Base-by-base conservation (phyloP, 2,888 invertebrate species). In the Elaeidobius kamerunicus region DNA sequence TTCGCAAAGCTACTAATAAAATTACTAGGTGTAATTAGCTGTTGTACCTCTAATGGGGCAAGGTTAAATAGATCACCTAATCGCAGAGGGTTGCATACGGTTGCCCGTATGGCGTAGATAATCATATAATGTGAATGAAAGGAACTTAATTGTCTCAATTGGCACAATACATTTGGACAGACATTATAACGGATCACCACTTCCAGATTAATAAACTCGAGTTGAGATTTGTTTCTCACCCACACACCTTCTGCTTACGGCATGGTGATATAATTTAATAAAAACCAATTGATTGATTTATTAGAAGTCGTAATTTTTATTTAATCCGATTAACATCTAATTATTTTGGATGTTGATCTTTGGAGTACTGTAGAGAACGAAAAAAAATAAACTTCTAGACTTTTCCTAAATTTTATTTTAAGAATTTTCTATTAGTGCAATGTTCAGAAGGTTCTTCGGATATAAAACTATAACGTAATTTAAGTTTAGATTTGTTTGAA, bases 241-340 rank as follows among this genome's bases (percentile, higher is more conserved):
- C 43, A 28, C 19, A 32, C 41, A 41, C 43, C 43, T 43, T 19
- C 14, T 3, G 12, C 16, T 20, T 20, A 32, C 18, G 19, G 19
- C 19, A 19, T 43, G 19, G 32, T 34, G 32, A 19, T n/a, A 43
- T 43, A 34, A 43, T 43, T 43, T 19, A 43, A 43, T 43, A 12
- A 43, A 32, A 3, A 12, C 6, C n/a, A n/a, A n/a, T 34, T 43
- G 43, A 43, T 43, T 43, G 43, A 43, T 43, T 43, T 43, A 43
- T 43, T 32, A 14, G 43, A 28, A 11, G 18, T 11, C 18, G 27
- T 42, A 12, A 30, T 18, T 41, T 16, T 12, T 41, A 42, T 42
- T 42, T 18, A 27, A 40, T 15, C 41, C 28, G 2, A 16, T 18
- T 11, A 28, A 40, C 16, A 12, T 15, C 6, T 7, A 36, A 19